These are phyloP conservation scores for Acanthaster planci DNA, from an alignment of 35 echinoderm and acorn worm genomes.

Conservation along the genomic window DNA sequence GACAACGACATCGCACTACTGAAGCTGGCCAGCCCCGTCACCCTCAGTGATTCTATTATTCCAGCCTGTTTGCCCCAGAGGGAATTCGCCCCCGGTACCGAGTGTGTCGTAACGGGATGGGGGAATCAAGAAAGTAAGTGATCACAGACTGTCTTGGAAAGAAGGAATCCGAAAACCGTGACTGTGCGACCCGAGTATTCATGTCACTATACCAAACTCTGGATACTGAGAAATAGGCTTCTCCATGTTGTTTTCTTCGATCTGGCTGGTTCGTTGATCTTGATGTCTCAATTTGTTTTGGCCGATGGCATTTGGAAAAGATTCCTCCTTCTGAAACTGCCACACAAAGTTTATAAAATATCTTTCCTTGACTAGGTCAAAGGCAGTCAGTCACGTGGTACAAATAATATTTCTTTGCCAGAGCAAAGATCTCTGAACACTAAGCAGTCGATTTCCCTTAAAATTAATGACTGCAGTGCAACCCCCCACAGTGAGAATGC, in stretches of 20 bases:
- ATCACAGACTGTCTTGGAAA: neutral
- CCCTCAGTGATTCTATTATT: constrained; percentile 53
- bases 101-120: constrained; percentile 81
- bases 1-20: constrained; percentile 88
- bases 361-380: too few relatives aligned
- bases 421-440: too few relatives aligned
- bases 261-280: neutral
- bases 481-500: too few relatives aligned
- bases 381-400: too few relatives aligned
- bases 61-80: constrained; percentile 53
- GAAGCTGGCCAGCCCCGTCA: constrained; percentile 57
- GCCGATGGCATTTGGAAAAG: too few relatives aligned
- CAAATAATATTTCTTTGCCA: too few relatives aligned
- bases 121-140: constrained; percentile 85
- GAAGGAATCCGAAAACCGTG: neutral
- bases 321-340: too few relatives aligned
- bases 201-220: neutral
- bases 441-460: too few relatives aligned
- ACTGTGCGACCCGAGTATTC: neutral
- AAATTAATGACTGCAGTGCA: too few relatives aligned
- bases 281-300: neutral
- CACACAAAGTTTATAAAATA: too few relatives aligned
- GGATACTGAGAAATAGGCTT: neutral
- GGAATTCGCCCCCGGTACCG: constrained; percentile 51
- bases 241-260: neutral